These are phyloP conservation scores for Apis dorsata DNA, from an alignment of 1,140 invertebrate species.

Conservation along the genomic window DNA sequence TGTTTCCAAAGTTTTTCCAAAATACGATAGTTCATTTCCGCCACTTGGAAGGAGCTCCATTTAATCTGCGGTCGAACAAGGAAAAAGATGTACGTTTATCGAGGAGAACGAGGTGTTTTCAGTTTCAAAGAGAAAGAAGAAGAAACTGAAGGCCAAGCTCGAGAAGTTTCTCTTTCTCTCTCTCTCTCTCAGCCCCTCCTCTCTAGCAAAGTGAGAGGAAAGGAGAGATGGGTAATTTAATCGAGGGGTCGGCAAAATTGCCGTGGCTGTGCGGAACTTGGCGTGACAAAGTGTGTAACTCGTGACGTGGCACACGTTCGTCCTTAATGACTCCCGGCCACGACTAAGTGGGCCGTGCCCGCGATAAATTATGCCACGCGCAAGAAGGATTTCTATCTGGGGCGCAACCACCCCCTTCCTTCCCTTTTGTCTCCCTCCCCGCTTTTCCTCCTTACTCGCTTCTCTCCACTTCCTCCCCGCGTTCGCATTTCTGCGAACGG, in stretches of 20 bases:
- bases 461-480: not conserved
- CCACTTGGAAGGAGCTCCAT: too few relatives aligned
- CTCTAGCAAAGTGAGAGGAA: too few relatives aligned
- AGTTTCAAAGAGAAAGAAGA: constrained; percentile 32
- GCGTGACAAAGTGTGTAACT: constrained; percentile 53
- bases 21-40: not conserved
- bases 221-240: constrained; percentile 36
- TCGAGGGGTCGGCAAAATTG: constrained; percentile 45
- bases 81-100: not conserved
- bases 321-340: constrained; percentile 49
- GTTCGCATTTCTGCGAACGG: not conserved
- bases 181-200: too few relatives aligned
- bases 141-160: constrained; percentile 3
- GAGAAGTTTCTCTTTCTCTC: constrained; percentile 14
- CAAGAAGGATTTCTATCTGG: constrained; percentile 39
- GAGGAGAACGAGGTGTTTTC: not conserved
- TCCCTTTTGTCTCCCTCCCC: not conserved
- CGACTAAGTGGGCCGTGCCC: constrained; percentile 43
- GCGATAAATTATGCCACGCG: constrained; percentile 36
- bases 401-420: not conserved
- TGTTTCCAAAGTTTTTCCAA: not conserved
- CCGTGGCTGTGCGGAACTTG: constrained; percentile 39
- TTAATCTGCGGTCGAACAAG: constrained; percentile 2
- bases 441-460: not conserved
- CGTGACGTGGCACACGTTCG: constrained; percentile 37